Evolutionary conservation across 2,797 vertebrate genomes (phyloP).

Genomic region (Monodelphis domestica): DNA sequence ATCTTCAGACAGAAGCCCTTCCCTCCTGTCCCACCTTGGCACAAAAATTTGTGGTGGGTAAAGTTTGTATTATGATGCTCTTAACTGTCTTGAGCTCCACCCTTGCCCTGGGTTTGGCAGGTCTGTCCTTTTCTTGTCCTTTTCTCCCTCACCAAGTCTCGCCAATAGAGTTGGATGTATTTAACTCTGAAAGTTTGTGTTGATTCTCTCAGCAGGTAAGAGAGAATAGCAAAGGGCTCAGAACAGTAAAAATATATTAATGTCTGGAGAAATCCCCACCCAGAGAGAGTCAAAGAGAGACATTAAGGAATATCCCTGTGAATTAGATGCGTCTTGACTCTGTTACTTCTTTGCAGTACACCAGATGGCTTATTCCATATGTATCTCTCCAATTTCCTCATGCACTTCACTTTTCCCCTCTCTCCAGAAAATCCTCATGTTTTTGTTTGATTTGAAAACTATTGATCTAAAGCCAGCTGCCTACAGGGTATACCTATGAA

Average conservation of each 20-base stretch:
- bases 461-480: not conserved
- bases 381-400: not conserved
- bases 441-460: slow-evolving; percentile 38
- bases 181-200: not conserved
- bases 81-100: not conserved
- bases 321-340: not conserved
- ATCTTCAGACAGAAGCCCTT: not conserved
- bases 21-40: not conserved
- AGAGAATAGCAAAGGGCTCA: not conserved
- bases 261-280: not conserved
- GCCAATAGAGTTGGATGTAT: not conserved
- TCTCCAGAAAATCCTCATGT: not conserved
- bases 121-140: not conserved
- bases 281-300: not conserved
- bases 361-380: not conserved
- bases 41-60: not conserved
- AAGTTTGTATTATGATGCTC: not conserved
- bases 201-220: not conserved
- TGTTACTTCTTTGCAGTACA: not conserved
- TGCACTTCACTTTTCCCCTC: not conserved
- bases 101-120: not conserved
- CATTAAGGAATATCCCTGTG: not conserved
- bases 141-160: not conserved
- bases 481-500: not conserved
- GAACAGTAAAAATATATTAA: not conserved